Percentiles rank a stretch among this genome's conserved stretches.
These are phyloP conservation scores for Palaemon carinicauda DNA, from an alignment of 1,140 invertebrate genomes.

Conservation along the genomic window DNA sequence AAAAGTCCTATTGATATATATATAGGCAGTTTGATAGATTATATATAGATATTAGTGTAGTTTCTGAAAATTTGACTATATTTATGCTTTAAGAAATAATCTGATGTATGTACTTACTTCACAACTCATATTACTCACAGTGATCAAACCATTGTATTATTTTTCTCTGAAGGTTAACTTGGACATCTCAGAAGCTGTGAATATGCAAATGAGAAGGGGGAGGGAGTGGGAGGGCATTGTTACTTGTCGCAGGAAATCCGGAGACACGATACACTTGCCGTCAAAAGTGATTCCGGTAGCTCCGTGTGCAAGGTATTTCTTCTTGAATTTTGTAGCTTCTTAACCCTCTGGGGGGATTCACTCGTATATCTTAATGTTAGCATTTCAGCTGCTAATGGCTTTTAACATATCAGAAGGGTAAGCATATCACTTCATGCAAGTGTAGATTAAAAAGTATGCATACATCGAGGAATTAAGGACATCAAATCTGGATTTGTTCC, in stretches of 20 bases:
- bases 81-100: neutral
- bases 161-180: constrained; percentile 62
- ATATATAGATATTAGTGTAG: neutral
- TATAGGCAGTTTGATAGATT: no score
- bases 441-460: no score
- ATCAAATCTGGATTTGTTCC: no score
- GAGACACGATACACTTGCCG: constrained; percentile 81
- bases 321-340: neutral
- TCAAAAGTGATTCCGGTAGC: constrained; percentile 76
- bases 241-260: constrained; percentile 80
- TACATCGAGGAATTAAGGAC: no score
- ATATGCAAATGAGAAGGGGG: constrained; percentile 75
- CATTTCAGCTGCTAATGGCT: no score
- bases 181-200: constrained; percentile 72
- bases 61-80: neutral
- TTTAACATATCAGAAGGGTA: no score
- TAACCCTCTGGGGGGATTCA: neutral
- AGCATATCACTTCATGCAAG: no score
- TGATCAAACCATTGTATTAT: neutral
- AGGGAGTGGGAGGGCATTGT: constrained; percentile 88
- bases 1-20: no score
- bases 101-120: neutral
- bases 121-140: no score
- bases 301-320: constrained; percentile 31
- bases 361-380: no score